Evolutionary conservation across 2,888 invertebrate species (phyloP).

Genomic region (Synergus gifuensis): DNA sequence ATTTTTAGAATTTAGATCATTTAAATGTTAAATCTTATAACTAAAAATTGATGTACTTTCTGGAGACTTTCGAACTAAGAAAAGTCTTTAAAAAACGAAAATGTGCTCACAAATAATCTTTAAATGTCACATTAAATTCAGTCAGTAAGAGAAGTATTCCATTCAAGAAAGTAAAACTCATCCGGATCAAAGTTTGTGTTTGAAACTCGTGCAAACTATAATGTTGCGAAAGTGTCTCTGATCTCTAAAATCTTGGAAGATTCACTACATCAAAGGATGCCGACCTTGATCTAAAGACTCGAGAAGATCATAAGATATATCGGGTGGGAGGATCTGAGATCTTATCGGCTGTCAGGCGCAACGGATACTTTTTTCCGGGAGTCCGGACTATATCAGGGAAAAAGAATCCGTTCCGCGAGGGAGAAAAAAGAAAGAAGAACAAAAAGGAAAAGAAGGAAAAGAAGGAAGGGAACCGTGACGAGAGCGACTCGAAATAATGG

Average conservation of each 20-base stretch:
- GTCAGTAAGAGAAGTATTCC: neutral
- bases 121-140: neutral
- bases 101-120: constrained; percentile 4
- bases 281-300: constrained; percentile 35
- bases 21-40: neutral
- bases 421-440: constrained; percentile 46
- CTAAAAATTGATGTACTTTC: too few species aligned
- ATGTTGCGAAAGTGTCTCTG: constrained; percentile 25
- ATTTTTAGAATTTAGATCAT: neutral
- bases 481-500: constrained; percentile 61
- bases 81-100: neutral
- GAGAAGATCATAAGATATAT: constrained; percentile 36
- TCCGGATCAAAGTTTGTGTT: constrained; percentile 12
- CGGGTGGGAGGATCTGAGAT: constrained; percentile 52
- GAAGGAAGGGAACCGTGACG: constrained; percentile 58
- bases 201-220: constrained; percentile 9
- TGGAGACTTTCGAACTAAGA: neutral
- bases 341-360: constrained; percentile 61
- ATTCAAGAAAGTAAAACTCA: constrained; percentile 2
- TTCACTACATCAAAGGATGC: constrained; percentile 42
- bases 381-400: constrained; percentile 43
- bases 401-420: constrained; percentile 57
- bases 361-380: constrained; percentile 63
- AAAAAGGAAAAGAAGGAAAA: constrained; percentile 47
- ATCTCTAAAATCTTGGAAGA: constrained; percentile 17